phyloP scores from a whole-genome alignment of 1,140 invertebrate species.

The Andricus grossulariae region DNA sequence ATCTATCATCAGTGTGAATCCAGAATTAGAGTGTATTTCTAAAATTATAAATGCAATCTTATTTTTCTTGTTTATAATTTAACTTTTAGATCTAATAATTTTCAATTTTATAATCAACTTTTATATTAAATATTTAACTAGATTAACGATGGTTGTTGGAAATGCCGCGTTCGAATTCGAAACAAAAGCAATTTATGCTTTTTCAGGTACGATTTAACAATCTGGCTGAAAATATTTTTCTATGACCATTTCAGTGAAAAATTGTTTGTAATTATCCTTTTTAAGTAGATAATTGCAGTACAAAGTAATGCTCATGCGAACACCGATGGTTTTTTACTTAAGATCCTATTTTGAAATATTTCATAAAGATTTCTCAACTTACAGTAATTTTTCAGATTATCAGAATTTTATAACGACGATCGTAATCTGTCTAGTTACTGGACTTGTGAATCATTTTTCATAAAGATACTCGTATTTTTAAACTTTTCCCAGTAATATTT shows the following conservation, averaged over 20 bases:
- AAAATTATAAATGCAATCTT: not conserved
- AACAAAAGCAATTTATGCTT: not conserved
- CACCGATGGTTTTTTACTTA: not conserved
- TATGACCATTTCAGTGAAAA: not conserved
- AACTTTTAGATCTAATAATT: not conserved
- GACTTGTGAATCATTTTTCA: no score
- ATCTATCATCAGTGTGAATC: not conserved
- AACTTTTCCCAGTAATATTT: no score
- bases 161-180: slow-evolving; percentile 13
- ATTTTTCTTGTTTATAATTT: not conserved
- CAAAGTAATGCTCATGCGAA: not conserved
- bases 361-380: not conserved
- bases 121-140: not conserved
- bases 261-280: not conserved
- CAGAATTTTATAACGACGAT: no score
- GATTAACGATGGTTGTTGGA: not conserved
- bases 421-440: no score
- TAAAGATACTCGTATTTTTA: no score
- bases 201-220: slow-evolving; percentile 25
- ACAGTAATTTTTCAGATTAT: no score
- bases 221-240: not conserved
- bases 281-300: not conserved
- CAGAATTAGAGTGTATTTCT: no score
- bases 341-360: not conserved
- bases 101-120: not conserved